Evolutionary conservation across 2,888 invertebrate species (phyloP), one percentile per base, ranked within the genome.

Genomic region (Ctena decussata): DNA sequence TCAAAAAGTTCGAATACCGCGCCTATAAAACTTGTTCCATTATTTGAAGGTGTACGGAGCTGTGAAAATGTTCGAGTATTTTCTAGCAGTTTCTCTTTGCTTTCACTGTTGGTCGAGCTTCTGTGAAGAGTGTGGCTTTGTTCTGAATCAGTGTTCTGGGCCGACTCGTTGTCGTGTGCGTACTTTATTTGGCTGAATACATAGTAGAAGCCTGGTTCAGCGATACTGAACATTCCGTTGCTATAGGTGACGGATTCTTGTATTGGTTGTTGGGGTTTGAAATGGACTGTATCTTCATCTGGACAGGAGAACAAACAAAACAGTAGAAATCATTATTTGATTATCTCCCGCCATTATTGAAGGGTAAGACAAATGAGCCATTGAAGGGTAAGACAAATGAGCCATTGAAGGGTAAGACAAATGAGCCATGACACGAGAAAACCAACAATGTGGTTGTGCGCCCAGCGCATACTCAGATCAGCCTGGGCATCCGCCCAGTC

Each of bases 111-210:
- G 21, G 11, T 35, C 35, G 65, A 65, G 18, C 15, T 3, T 18
- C 18, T 32, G 6, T 18, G 35, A 21, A 65, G 35, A 3, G 18
- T 1, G 18, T 65, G 65, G 65, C 35, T 65, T 21, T 65, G 65
- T 35, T 35, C 15, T 3, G 65, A 24, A 18, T 65, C 65, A 3
- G 5, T 65, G 35, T 65, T 65, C 2, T 35, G 11, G 1, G 32
- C 21, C 11, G 65, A 32, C 1, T 32, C 65, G 1, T 32, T 32
- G 30, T 35, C 35, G 18, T 65, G 65, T 11, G 5, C 32, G 21
- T 65, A 65, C 18, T 65, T 65, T 21, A 65, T 35, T 35, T 65
- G 65, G 35, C 65, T 65, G 65, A 65, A 65, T 21, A 65, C 65
- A 24, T 65, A 65, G 35, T 65, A 65, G 11, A 35, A 24, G 35